Conservation (phyloP, 1,140 invertebrate genomes). For the Orius laevigatus region DNA sequence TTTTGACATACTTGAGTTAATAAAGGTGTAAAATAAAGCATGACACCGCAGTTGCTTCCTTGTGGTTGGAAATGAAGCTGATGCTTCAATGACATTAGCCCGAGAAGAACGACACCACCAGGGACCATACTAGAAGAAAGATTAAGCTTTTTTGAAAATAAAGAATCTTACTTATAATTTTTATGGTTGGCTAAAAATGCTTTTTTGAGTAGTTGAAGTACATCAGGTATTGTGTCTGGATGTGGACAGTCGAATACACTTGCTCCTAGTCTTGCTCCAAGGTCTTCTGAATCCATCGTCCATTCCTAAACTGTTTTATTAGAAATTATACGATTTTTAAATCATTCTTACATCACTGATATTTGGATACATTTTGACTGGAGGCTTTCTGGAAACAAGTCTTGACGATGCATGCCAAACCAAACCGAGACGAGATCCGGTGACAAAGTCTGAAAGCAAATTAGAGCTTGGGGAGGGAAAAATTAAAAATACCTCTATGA, state of each 20-base stretch:
- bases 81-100: conserved; percentile 29
- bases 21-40: conserved; percentile 22
- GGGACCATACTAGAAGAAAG: conserved; percentile 27
- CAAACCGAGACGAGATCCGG: conserved; percentile 21
- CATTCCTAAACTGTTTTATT: conserved; percentile 22
- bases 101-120: conserved; percentile 28
- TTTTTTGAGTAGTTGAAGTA: conserved; percentile 27
- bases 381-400: conserved; percentile 12
- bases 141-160: neutral
- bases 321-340: neutral
- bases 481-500: conserved; percentile 20
- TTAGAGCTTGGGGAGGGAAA: neutral
- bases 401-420: conserved; percentile 23
- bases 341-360: conserved; percentile 18
- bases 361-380: conserved; percentile 9
- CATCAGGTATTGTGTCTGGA: conserved; percentile 22
- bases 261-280: conserved; percentile 29
- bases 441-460: conserved; percentile 21
- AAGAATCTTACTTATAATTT: conserved; percentile 29
- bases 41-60: conserved; percentile 29
- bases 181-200: conserved; percentile 30
- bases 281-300: conserved; percentile 27
- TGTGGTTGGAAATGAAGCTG: conserved; percentile 33
- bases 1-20: conserved; percentile 18
- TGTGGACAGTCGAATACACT: conserved; percentile 32